A percentile compares a stretch with the other conserved stretches of the same genome.
Evolutionary conservation across 2,888 invertebrate genomes (phyloP).

Genomic region (Sinhomidia bicolor): DNA sequence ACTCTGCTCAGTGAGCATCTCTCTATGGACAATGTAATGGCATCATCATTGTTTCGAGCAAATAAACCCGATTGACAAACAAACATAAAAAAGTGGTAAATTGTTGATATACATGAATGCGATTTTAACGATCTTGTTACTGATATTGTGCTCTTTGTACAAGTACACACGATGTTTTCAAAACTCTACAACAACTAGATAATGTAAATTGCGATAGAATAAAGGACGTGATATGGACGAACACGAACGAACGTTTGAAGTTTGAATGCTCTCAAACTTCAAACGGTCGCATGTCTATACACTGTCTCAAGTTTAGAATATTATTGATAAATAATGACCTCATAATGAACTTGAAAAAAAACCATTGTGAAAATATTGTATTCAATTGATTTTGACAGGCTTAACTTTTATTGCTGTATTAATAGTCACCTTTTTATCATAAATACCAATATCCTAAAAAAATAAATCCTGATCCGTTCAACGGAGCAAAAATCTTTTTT

Average conservation of each 20-base stretch:
- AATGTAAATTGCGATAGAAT: no score
- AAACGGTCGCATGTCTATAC: no score
- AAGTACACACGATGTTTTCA: background rate
- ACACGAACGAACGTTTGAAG: no score
- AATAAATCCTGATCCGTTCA: background rate
- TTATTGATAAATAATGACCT: slow-evolving; percentile 9
- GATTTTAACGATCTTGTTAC: background rate
- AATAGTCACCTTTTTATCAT: background rate
- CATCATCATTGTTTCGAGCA: background rate
- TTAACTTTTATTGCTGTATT: background rate
- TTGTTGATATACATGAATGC: background rate
- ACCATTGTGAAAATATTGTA: background rate
- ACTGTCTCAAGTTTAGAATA: background rate
- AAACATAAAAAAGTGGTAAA: background rate
- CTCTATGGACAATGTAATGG: background rate
- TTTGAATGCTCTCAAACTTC: no score
- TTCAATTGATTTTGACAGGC: slow-evolving; percentile 40
- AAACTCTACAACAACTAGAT: no score
- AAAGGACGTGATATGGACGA: no score
- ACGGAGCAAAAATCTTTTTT: background rate
- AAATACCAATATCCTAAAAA: slow-evolving; percentile 52
- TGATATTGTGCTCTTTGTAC: background rate
- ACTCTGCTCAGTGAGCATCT: background rate
- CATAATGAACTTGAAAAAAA: slow-evolving; percentile 1
- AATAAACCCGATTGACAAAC: background rate